Conservation (phyloP, 2,888 invertebrate genomes). For the Spodoptera exigua region DNA sequence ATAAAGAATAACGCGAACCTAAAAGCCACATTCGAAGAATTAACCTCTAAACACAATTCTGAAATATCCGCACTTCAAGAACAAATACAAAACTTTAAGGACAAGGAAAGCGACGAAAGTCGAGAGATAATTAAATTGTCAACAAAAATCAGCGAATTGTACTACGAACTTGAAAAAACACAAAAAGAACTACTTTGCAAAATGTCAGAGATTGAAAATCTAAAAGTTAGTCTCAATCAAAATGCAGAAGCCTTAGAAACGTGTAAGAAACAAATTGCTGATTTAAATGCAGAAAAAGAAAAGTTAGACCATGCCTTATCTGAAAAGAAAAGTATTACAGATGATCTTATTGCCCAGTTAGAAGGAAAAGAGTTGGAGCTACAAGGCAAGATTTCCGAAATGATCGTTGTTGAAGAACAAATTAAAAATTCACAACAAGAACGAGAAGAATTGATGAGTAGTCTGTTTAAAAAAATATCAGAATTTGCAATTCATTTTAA, state of each 20-base stretch:
- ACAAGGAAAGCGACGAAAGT: conserved; percentile 26
- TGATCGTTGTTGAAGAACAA: conserved; percentile 44
- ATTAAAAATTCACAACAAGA: conserved; percentile 43
- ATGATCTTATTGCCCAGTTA: conserved; percentile 38
- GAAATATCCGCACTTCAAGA: conserved; percentile 49
- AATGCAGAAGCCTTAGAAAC: conserved; percentile 12
- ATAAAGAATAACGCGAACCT: conserved; percentile 49
- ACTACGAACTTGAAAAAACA: conserved; percentile 41
- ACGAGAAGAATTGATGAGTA: conserved; percentile 61
- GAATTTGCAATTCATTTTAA: conserved; percentile 58
- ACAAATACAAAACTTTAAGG: conserved; percentile 46
- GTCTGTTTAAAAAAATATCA: conserved; percentile 60
- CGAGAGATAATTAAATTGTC: conserved; percentile 37
- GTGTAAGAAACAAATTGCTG: conserved; percentile 39
- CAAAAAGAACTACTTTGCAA: conserved; percentile 40
- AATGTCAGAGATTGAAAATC: conserved; percentile 20
- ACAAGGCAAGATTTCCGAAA: conserved; percentile 55
- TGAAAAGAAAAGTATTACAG: conserved; percentile 50
- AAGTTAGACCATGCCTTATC: conserved; percentile 48
- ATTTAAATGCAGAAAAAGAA: conserved; percentile 56
- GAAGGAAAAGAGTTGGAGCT: conserved; percentile 51
- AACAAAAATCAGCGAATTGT: conserved; percentile 33
- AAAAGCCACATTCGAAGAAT: conserved; percentile 47
- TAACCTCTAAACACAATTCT: conserved; percentile 46
- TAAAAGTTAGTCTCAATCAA: conserved; percentile 36